These are phyloP conservation scores for Halyomorpha halys DNA, from an alignment of 1,140 invertebrate genomes.

Conservation along the genomic window DNA sequence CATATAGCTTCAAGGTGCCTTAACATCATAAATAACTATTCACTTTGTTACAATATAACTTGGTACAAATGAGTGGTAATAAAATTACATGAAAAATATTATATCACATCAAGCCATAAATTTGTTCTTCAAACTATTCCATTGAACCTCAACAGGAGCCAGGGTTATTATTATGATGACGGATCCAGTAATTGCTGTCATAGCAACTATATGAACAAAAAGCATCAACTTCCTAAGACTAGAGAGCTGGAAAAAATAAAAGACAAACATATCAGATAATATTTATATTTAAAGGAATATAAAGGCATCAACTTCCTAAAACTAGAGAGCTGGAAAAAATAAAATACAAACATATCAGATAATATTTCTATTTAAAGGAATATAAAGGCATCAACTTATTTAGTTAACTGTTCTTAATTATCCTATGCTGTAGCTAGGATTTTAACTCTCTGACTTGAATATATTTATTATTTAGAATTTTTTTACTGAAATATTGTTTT, in stretches of 20 bases:
- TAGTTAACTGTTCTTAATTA: no score
- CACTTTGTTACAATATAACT: not conserved
- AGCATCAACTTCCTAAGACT: slow-evolving; percentile 61
- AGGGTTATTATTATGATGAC: slow-evolving; percentile 60
- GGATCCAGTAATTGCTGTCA: slow-evolving; percentile 49
- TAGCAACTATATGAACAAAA: slow-evolving; percentile 57
- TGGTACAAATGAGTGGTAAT: not conserved
- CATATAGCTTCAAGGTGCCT: no score
- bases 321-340: slow-evolving; percentile 53
- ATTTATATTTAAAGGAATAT: no score
- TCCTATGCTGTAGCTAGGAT: no score
- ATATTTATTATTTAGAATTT: no score
- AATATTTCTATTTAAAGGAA: no score
- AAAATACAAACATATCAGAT: no score
- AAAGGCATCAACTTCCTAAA: slow-evolving; percentile 60
- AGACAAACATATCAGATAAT: no score
- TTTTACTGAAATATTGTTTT: no score
- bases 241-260: slow-evolving; percentile 51
- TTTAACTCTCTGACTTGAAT: no score
- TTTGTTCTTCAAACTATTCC: slow-evolving; percentile 23
- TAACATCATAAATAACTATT: not conserved
- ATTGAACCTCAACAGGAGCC: slow-evolving; percentile 57
- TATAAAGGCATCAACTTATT: no score
- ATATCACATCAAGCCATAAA: slow-evolving; percentile 19
- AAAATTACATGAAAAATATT: not conserved